Evolutionary conservation across 2,888 invertebrate genomes (phyloP), one percentile per base, ranked within the genome.

Genomic region (Scaptomyza tumidula): DNA sequence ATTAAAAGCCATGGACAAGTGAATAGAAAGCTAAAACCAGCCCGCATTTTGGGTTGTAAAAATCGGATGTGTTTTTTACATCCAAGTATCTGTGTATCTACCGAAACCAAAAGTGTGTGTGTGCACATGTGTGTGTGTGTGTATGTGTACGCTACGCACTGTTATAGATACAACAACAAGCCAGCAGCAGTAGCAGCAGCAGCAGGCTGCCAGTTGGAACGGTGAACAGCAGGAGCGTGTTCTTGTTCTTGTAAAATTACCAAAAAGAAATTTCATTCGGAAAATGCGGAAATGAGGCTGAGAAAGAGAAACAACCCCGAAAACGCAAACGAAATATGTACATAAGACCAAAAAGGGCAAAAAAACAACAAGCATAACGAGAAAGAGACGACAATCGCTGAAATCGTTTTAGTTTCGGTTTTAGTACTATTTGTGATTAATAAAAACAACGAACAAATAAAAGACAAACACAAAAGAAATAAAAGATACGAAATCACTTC

Each of bases 171-270:
- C 83, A 83, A 87, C 83, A 83, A 83, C 83, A 83, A 86, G 73
- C 68, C 58, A 65, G 58, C 44, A 55, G 63, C n/a, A 46, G 71
- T 59, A 71, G 57, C 62, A 54, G 48, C 66, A 57, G 62, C 24
- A 52, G 67, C 56, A 45, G 44, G 49, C 50, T 61, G 55, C 37
- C 66, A 66, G 57, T 64, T 59, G 65, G 37, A 64, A 46, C 63
- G 66, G 37, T 50, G 67, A 77, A 64, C 62, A 78, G 65, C 67
- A 65, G 66, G 63, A 62, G 83, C 68, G 59, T 76, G 65, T 86
- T 86, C 87, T 83, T 87, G 87, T 87, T 83, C 83, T 87, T 87
- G 87, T 83, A 81, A 83, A 87, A 87, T 83, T 83, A 87, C 83
- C 83, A 85, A 87, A 85, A 83, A 81, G 79, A 83, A 83, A 87